Conservation (phyloP, 2,888 invertebrate species). For the Galerucella calmariensis region DNA sequence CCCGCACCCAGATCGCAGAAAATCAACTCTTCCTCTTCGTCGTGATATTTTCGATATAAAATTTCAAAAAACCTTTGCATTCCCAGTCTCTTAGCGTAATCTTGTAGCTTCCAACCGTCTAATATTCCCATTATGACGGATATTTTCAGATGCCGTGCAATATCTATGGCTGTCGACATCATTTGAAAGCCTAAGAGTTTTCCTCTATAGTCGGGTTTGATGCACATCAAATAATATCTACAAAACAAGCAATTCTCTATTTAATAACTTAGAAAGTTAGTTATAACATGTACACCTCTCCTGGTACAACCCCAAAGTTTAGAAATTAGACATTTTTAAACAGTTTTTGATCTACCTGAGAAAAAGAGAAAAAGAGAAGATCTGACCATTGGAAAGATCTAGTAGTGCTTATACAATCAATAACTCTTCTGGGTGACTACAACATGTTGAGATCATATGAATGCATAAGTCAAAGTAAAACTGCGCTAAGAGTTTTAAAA, state of each 20-base stretch:
- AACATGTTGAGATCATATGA: too few species aligned
- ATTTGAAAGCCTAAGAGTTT: slow-evolving; percentile 49
- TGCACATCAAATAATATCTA: slow-evolving; percentile 56
- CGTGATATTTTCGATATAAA: slow-evolving; percentile 64
- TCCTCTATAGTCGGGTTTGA: slow-evolving; percentile 55
- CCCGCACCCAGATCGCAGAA: slow-evolving; percentile 67
- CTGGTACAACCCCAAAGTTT: too few species aligned
- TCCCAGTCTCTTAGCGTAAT: slow-evolving; percentile 55
- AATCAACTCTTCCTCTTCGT: slow-evolving; percentile 61
- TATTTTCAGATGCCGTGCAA: slow-evolving; percentile 58
- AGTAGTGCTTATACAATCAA: too few species aligned
- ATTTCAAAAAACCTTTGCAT: slow-evolving; percentile 59
- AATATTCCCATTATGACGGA: slow-evolving; percentile 59
- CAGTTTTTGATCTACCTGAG: too few species aligned
- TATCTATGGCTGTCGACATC: slow-evolving; percentile 50
- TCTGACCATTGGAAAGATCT: too few species aligned
- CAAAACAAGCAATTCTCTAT: background rate
- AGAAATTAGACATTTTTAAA: too few species aligned
- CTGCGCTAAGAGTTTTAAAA: too few species aligned
- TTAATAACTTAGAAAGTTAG: background rate
- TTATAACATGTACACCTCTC: too few species aligned
- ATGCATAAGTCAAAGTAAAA: too few species aligned
- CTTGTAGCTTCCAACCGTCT: slow-evolving; percentile 54
- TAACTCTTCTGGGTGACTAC: too few species aligned
- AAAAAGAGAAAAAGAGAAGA: too few species aligned